Conservation (phyloP, 53 echinoderm and acorn worm species). For the Holothuria leucospilota region DNA sequence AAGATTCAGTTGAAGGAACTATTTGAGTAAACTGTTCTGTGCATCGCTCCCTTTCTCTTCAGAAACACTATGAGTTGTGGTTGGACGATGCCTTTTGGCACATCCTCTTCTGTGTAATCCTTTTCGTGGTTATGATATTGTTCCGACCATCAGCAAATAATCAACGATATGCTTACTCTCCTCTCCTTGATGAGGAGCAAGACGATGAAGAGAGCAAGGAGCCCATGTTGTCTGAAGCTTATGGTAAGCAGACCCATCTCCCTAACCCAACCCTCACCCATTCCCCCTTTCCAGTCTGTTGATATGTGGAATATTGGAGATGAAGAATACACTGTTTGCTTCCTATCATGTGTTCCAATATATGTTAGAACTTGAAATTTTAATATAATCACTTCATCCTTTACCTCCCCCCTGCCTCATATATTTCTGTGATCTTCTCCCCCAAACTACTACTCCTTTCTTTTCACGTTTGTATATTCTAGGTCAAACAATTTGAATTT, state of each 20-base stretch:
- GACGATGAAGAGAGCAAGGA: conserved; percentile 86
- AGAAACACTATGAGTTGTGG: conserved; percentile 96
- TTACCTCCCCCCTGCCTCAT: too few relatives aligned
- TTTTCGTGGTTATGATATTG: conserved; percentile 81
- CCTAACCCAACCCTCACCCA: not conserved
- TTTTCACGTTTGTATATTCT: too few relatives aligned
- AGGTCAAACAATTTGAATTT: too few relatives aligned
- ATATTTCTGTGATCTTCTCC: too few relatives aligned
- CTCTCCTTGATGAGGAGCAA: conserved; percentile 78
- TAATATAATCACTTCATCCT: too few relatives aligned
- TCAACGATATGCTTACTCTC: conserved; percentile 93
- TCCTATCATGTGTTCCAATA: too few relatives aligned
- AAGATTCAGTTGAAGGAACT: too few relatives aligned
- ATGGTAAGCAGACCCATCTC: conserved; percentile 63
- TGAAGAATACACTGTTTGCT: too few relatives aligned
- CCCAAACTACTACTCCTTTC: too few relatives aligned
- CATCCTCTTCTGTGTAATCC: conserved; percentile 84
- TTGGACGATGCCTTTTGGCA: conserved; percentile 98
- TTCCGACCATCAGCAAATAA: conserved; percentile 93
- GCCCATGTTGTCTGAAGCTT: conserved; percentile 94
- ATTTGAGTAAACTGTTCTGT: too few relatives aligned
- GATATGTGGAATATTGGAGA: too few relatives aligned
- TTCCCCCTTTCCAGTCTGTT: not conserved
- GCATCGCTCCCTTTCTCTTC: not conserved
- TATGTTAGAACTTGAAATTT: too few relatives aligned